Evolutionary conservation across 37 sponge, comb jelly and placozoan genomes (phyloP).

Genomic region (Mnemiopsis leidyi): DNA sequence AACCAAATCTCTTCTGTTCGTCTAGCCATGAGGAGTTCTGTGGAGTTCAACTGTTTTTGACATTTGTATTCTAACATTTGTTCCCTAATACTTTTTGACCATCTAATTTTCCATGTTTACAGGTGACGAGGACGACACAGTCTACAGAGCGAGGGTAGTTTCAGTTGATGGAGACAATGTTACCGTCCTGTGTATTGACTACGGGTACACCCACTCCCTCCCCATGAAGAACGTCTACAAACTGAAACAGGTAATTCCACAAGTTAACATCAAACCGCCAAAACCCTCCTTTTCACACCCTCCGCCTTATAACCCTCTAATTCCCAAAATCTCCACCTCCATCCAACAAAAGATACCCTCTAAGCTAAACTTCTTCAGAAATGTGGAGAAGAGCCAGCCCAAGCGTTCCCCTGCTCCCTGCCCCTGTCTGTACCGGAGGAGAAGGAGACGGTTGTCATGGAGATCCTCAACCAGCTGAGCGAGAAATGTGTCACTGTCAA

Average conservation of each 20-base stretch:
- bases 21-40: no score
- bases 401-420: neutral
- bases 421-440: neutral
- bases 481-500: neutral
- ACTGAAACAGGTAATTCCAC: neutral
- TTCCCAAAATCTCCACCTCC: no score
- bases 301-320: no score
- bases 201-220: neutral
- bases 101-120: no score
- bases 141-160: neutral
- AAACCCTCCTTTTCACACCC: no score
- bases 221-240: neutral
- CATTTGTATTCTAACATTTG: no score
- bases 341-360: no score
- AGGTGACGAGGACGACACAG: neutral
- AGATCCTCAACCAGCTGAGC: neutral
- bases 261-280: no score
- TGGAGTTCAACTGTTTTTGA: no score
- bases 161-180: neutral
- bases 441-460: neutral
- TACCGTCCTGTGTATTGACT: neutral
- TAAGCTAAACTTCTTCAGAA: no score
- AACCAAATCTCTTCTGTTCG: no score
- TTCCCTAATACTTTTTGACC: no score
- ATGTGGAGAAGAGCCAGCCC: neutral